Base-by-base conservation (phyloP, 2,888 invertebrate species). In the Ethmia dodecea region DNA sequence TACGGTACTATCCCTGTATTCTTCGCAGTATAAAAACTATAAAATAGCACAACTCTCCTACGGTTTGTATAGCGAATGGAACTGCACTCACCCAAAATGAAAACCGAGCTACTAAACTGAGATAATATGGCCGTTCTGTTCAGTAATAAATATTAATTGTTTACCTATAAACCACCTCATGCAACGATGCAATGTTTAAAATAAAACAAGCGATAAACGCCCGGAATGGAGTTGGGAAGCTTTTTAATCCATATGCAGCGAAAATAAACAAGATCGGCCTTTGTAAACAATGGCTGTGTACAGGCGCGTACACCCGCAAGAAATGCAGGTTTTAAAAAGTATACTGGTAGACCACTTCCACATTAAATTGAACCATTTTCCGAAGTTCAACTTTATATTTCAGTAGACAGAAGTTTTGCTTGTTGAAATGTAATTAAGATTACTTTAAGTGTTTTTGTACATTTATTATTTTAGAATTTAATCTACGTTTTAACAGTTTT, bases 201-300 rank as follows among this genome's bases (percentile, higher is more conserved):
- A 63, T 61, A 67, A 70, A 67, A 57, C 40, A 56, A 47, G 57
- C 57, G 44, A 73, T 79, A 72, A 79, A 79, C 28, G 51, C 62
- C 66, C 47, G 45, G 58, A 72, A 80, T 72, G 71, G 70, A 70
- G 59, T 74, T 75, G 62, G 64, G 71, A 57, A 75, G 79, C 80
- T 81, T 83, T 84, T 84, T 83, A 84, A 81, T 84, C 80, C 80
- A 81, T 81, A 81, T 72, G 72, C 61, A 76, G 73, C 47, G 55
- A 78, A 81, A 84, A 86, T 79, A 86, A 84, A 84, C 84, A 83
- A 65, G 45, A 60, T 61, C 60, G 42, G 45, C 44, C 68, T 67
- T 65, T 76, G 67, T 84, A 84, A 83, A 84, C 84, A 86, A 66
- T 60, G 45, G 43, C 52, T 35, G 48, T 49, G 49, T 58, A 59